Evolutionary conservation across 2,113 vertebrate species (phyloP), one percentile per base, ranked within the genome.

Genomic region (Macquaria australasica): DNA sequence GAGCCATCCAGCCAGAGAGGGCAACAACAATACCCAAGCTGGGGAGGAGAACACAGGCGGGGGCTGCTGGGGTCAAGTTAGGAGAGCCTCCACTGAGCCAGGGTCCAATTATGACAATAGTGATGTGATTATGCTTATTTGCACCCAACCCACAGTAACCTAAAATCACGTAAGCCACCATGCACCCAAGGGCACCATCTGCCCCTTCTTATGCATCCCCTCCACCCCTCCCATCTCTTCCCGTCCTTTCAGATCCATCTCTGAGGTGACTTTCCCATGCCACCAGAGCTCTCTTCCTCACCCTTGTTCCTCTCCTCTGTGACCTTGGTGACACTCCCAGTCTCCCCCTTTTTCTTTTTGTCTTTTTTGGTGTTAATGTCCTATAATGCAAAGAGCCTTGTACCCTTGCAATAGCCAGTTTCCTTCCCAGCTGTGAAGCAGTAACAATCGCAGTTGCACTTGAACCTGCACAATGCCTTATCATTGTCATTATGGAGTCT

Each of bases 231-330:
- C 86, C 83, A 10, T 51, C 80, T 66, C 84, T 51, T 82, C 62
- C 25, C 64, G 43, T 89, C 91, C 87, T 88, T 96, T 96, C 93
- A 96, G 81, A 86, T 67, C 80, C 87, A 86, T 85, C 84, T 87
- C 71, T 20, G 91, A 93, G 95, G 95, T 96, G 93, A 96, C 94
- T 96, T 96, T 96, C 96, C 96, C 96, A 96, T 96, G 96, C 95
- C 94, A 96, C 93, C 73, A 84, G 81, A 87, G 89, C 93, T 87
- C 93, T 90, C 76, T 37, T 60, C 73, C 63, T 73, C 76, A 41
- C 77, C 73, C 81, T 53, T 48, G 85, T 88, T 89, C 89, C 82
- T 91, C 86, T 89, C 80, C 74, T 66, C 69, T 60, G 60, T 92
- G 93, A 95, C 93, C 92, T 91, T 77, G 80, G 68, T 73, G 81